Evolutionary conservation across 2,888 invertebrate species (phyloP), one percentile per base, ranked within the genome.

Genomic region (Pachliopta kotzebuea): DNA sequence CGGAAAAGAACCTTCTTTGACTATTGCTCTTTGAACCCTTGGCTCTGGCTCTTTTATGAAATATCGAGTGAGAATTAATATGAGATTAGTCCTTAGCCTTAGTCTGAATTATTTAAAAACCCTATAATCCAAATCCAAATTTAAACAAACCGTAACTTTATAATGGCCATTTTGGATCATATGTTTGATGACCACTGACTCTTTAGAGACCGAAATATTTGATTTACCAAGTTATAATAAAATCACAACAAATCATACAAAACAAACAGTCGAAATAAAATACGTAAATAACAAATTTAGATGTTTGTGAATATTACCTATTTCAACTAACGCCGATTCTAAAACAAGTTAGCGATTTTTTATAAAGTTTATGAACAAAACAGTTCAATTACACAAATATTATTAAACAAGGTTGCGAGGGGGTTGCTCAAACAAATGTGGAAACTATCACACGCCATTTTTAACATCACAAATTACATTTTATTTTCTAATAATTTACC

Each of bases 261-360:
- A 45, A 45, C 18, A 45, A 42, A 53, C 24, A 17, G 24, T 52
- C 21, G 50, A 7, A 52, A 20, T 52, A 21, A 26, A 62, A 20
- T 42, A 2, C 21, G 37, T 42, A 58, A 63, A 63, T 58, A 52
- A 63, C 8, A 58, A 58, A 57, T 20, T 54, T 53, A 21, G 37
- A 56, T n/a, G 7, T 60, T 63, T 58, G 37, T 21, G 11, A 21
- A 45, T 63, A 63, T 54, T 45, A 58, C 58, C 58, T 63, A 63
- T 63, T 63, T 42, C 29, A 53, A 62, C 50, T 57, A 62, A 42
- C 29, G 58, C 53, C 31, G 54, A 59, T 59, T 29, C 29, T 63
- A 59, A 55, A 59, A 59, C 54, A 59, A 59, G 31, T 45, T 58
- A 54, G 11, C 6, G 2, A 18, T 9, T 21, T 52, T 23, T 11